These are phyloP conservation scores for Margaritifera margaritifera DNA, from an alignment of 2,888 invertebrate species.

Conservation along the genomic window DNA sequence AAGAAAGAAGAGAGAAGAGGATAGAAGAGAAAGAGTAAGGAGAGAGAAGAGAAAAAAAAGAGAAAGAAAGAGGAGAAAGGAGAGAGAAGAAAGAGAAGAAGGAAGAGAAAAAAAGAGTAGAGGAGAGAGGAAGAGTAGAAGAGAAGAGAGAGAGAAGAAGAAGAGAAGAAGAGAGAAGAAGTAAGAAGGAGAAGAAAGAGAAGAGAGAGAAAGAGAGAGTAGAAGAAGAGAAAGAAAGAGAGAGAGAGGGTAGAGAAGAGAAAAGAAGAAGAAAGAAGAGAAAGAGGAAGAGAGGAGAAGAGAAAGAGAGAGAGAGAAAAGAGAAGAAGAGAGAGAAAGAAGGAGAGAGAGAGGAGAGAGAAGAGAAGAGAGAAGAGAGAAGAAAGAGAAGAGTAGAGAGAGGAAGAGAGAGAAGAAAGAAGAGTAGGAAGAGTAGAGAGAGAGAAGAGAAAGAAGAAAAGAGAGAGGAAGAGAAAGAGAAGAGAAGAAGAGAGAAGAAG, in stretches of 20 bases:
- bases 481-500: not conserved
- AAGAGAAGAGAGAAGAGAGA: not conserved
- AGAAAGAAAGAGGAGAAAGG: no score
- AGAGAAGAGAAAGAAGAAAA: slow-evolving; percentile 2
- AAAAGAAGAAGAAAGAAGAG: not conserved
- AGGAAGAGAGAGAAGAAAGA: not conserved
- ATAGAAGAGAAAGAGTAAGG: slow-evolving; percentile 1
- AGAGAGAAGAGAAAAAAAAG: not conserved
- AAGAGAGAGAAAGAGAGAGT: not conserved
- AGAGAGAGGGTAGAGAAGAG: not conserved
- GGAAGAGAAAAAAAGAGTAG: no score
- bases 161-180: no score
- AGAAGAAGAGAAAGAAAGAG: not conserved
- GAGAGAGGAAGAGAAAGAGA: slow-evolving; percentile 1
- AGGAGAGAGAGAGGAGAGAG: slow-evolving; percentile 1
- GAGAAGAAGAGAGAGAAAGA: not conserved
- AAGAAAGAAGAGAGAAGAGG: not conserved
- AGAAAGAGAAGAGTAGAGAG: slow-evolving; percentile 1
- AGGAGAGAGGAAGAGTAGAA: no score
- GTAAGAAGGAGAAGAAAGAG: no score
- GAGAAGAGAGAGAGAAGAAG: no score
- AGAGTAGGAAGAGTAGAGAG: not conserved
- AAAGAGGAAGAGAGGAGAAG: not conserved
- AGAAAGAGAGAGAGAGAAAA: not conserved
- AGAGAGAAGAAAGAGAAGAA: no score